Evolutionary conservation across 1,140 invertebrate genomes (phyloP).

Genomic region (Caligus rogercresseyi): DNA sequence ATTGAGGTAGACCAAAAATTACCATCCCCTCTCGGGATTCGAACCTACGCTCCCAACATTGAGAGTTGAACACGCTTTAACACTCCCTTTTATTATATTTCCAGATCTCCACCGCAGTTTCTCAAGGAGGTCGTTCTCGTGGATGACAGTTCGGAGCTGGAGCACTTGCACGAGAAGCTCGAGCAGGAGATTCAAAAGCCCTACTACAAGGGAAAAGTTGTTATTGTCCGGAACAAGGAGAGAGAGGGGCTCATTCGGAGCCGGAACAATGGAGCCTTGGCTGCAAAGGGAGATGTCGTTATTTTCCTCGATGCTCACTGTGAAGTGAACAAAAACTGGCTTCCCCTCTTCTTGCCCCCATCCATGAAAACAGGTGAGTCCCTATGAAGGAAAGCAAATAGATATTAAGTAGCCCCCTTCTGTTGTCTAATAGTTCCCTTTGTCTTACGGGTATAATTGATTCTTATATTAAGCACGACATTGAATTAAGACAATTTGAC

Average conservation of each 20-base stretch:
- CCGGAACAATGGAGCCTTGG: constrained; percentile 72
- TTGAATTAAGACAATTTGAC: no score
- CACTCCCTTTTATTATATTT: neutral
- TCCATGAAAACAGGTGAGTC: constrained; percentile 54
- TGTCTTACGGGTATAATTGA: no score
- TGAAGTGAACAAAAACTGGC: constrained; percentile 71
- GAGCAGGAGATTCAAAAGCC: constrained; percentile 63
- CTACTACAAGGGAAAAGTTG: constrained; percentile 64
- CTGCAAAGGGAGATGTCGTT: constrained; percentile 85
- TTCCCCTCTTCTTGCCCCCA: constrained; percentile 81
- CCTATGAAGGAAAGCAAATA: no score
- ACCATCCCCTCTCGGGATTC: no score
- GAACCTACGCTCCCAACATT: no score
- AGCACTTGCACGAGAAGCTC: constrained; percentile 71
- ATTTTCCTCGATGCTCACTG: constrained; percentile 86
- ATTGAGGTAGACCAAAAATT: no score
- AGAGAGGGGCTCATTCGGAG: constrained; percentile 79
- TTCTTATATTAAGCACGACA: no score
- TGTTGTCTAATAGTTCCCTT: no score
- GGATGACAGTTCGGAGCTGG: constrained; percentile 80
- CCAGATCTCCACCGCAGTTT: constrained; percentile 55
- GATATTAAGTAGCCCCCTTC: no score
- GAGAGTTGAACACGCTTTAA: neutral
- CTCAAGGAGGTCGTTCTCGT: constrained; percentile 91
- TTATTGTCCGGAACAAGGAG: constrained; percentile 63